Base-by-base conservation (phyloP, 2,113 vertebrate species). In the Alouatta palliata region DNA sequence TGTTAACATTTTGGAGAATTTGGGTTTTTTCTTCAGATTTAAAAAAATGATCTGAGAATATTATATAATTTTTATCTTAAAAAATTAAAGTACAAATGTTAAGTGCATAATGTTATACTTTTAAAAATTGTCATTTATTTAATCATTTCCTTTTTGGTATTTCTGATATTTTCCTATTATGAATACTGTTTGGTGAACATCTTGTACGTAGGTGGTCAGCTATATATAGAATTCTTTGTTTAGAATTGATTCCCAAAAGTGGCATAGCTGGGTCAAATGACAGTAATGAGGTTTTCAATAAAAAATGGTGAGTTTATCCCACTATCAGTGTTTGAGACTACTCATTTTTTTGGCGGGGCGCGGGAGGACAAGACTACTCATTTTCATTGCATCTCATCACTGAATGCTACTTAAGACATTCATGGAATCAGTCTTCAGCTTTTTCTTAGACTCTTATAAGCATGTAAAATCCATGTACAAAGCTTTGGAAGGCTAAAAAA, bases 1-100 rank as follows among this genome's bases (percentile, higher is more conserved):
- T 70, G 30, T 81, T 97, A 93, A 81, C 16, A 75, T 75, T 90
- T 88, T 83, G 61, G n/a, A 52, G 6, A 75, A 66, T 95, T 80
- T 86, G 49, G 80, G 32, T 77, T 95, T 95, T 95, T 86, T 86
- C 90, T 76, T 27, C 9, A 52, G 49, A 37, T 64, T 61, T 6
- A 64, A 64, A 64, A 64, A 32, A 32, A 64, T 14, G 17, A 49
- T 93, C 20, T 97, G 66, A 86, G 70, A 93, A 68, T 76, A 73
- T 17, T 73, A 1, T 66, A 10, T 52, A 61, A 88, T 64, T 52
- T 92, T 90, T 21, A 43, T 80, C 32, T 49, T 75, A 61, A 79
- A 89, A 95, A 75, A 75, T 66, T 83, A 56, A 68, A 75, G 37
- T 3, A 49, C 30, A 47, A 79, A 35, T 35, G 8, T 61, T 61